Base-by-base conservation (phyloP, 2,113 vertebrate species). In the Chloropsis cyanopogon region DNA sequence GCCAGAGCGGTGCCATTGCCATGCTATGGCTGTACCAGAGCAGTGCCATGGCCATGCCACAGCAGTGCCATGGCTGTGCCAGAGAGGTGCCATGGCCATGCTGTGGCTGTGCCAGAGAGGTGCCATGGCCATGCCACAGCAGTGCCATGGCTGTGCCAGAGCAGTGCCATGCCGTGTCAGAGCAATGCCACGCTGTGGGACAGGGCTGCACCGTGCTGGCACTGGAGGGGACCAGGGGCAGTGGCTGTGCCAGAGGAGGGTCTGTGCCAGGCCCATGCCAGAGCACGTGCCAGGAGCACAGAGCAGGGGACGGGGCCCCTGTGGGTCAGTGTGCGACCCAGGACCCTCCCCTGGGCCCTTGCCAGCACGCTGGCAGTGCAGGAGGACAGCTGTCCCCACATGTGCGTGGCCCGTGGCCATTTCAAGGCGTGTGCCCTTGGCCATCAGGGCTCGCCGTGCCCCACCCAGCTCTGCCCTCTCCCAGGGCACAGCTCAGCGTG, bases 391-490 rank as follows among this genome's bases (percentile, higher is more conserved):
- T 16, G 12, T 47, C 29, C 54, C 6, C 6, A 12, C 6, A 6
- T 1, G 1, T 3, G 24, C 3, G 29, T 33, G 47, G 29, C 52
- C 29, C 6, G 0, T 1, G 57, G 59, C 54, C 29, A 1, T 26
- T 25, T 7, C 19, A 3, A 35, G 64, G 56, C 2, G 0, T 1
- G 10, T 28, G 31, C 35, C n/a, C n/a, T n/a, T 26, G 52, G 14
- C 14, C 3, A 0, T 3, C 5, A 2, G 10, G 14, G 12, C 11
- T 26, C 33, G 16, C 33, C 9, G 0, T 6, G 37, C 4, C 5
- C 21, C 7, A 0, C 8, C 12, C 59, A 0, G 59, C 59, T 39
- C 29, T 65, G 60, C 46, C 10, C 15, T 3, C 7, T 29, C 9
- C 64, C 17, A 16, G 2, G 10, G n/a, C n/a, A n/a, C n/a, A n/a